Evolutionary conservation across 2,888 invertebrate species (phyloP), one percentile per base, ranked within the genome.

Genomic region (Drosophila histrio): DNA sequence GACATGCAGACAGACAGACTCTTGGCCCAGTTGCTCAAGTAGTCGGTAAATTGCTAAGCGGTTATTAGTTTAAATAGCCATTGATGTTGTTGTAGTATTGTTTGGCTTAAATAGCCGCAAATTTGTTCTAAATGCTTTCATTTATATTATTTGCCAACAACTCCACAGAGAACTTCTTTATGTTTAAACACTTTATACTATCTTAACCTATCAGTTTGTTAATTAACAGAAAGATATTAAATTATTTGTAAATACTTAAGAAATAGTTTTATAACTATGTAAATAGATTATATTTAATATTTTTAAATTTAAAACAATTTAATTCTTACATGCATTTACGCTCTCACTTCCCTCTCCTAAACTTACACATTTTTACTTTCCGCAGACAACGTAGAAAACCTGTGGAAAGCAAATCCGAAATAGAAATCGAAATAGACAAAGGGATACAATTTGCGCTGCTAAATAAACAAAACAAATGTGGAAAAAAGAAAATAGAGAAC

Each of bases 11-110:
- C 36, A n/a, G n/a, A 38, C 26, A 19, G 50, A 38, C 19, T 52
- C 15, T 28, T 43, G 15, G 46, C 30, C 15, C 50, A 38, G 41
- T 66, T 68, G 39, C 32, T 47, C 60, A 58, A 52, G 56, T 8
- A 69, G 58, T 60, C 32, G 63, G 49, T 72, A 47, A 54, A 72
- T 65, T 69, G 68, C 63, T 69, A 50, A 77, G 65, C 81, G 57
- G 62, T 81, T 84, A 84, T 80, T 80, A 80, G 80, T 81, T 80
- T 81, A 85, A 79, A 80, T 77, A 64, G 78, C 75, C 66, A 57
- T 32, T 54, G 26, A 19, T 19, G 13, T 28, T 52, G 47, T 47
- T 47, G 21, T 9, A 2, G 21, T n/a, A 6, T 38, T 38, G 50
- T 61, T 52, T 52, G 8, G 28, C 65, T 53, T 49, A 65, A 79